Percentiles rank a stretch among this genome's conserved stretches.
Evolutionary conservation across 1,140 invertebrate species (phyloP).

Genomic region (Agraylea sexmaculata): DNA sequence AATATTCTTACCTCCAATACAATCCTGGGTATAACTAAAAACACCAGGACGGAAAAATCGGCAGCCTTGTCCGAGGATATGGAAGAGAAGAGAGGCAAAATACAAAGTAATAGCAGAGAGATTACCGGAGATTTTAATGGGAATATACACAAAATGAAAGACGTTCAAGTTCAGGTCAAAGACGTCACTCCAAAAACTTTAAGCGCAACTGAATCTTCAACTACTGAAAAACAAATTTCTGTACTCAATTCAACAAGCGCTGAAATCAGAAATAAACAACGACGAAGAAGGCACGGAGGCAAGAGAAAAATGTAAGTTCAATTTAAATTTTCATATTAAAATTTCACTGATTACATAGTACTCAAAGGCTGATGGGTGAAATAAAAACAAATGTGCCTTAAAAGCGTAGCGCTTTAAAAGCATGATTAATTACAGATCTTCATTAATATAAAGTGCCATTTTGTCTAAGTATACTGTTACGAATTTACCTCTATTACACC

Average conservation of each 20-base stretch:
- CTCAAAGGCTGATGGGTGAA: too few relatives aligned
- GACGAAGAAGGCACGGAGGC: conserved; percentile 32
- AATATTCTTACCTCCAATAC: conserved; percentile 34
- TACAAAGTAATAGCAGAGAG: conserved; percentile 40
- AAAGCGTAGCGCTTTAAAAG: too few relatives aligned
- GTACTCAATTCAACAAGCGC: not conserved
- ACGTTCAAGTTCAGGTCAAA: conserved; percentile 27
- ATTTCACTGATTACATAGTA: too few relatives aligned
- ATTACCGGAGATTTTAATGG: conserved; percentile 37
- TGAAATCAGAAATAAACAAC: conserved; percentile 23
- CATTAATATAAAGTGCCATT: not conserved
- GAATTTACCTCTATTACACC: not conserved
- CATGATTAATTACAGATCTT: too few relatives aligned
- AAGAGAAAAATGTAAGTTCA: conserved; percentile 14
- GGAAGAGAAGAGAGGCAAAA: conserved; percentile 38
- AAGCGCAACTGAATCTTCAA: conserved; percentile 1
- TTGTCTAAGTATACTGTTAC: not conserved
- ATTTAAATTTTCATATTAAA: conserved; percentile 1
- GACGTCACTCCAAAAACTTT: not conserved
- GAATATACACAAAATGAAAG: conserved; percentile 33
- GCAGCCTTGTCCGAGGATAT: conserved; percentile 12
- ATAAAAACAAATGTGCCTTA: too few relatives aligned
- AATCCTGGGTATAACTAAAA: conserved; percentile 14
- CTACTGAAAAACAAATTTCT: not conserved
- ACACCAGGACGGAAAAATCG: conserved; percentile 4